Evolutionary conservation across 2,797 vertebrate genomes (phyloP), one percentile per base, ranked within the genome.

Genomic region (Microctenopoma lineatum): DNA sequence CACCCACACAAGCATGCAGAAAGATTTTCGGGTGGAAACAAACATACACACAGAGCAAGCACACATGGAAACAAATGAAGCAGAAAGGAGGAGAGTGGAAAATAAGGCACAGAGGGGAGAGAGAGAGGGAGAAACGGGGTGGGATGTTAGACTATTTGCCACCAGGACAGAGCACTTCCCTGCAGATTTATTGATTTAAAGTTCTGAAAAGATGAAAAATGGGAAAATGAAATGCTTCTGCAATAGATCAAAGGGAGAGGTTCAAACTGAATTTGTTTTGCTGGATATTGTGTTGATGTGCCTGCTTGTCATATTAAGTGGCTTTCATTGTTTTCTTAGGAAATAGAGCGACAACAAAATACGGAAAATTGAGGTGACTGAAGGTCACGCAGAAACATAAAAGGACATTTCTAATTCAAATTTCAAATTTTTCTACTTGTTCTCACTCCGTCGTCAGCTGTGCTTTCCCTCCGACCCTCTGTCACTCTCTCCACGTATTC

Each of bases 131-230:
- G 59, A 81, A 80, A 90, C 72, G 75, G 62, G 58, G 88, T 89
- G 89, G 70, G 81, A 92, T 90, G 87, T 93, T 93, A 91, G 83
- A 92, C 87, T 83, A 82, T 87, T 91, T 89, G 85, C 86, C 86
- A 90, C 87, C 85, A 85, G 80, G 76, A 90, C 36, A 9, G 51
- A 84, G 83, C 59, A 27, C 76, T 84, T 86, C 73, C 79, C 84
- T 84, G 88, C 79, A 90, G 83, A 85, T 88, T 81, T 86, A 92
- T 91, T 87, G 89, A 92, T 92, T 91, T 89, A 71, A 86, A 86
- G 77, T 83, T 90, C 78, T 85, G 70, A 87, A 67, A 69, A 72
- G 66, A 83, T 77, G 80, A 77, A 79, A 86, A 88, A 80, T 71
- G 75, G 80, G 70, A 81, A 85, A 82, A 66, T 74, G 76, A 90